These are phyloP conservation scores for Melanotaenia boesemani DNA, from an alignment of 2,797 vertebrate genomes.

Conservation along the genomic window DNA sequence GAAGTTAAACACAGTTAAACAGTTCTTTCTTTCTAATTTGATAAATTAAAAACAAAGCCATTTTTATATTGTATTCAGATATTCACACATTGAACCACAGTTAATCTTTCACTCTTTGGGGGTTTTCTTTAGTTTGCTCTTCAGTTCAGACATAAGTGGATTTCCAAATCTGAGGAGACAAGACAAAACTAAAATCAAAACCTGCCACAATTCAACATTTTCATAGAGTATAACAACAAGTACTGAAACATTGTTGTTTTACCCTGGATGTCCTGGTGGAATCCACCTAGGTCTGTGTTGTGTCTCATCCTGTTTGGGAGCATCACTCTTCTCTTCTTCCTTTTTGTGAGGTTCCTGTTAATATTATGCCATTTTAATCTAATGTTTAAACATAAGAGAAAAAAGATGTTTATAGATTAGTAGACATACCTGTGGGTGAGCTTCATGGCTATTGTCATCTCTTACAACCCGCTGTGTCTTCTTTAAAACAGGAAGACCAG, in stretches of 20 bases:
- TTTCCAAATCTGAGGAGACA: constrained; percentile 78
- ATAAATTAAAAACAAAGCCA: constrained; percentile 29
- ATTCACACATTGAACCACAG: constrained; percentile 19
- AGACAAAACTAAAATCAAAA: constrained; percentile 17
- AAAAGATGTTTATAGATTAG: neutral
- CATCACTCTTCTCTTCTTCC: constrained; percentile 39
- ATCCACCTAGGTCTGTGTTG: constrained; percentile 77
- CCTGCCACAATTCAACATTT: neutral
- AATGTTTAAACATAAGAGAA: neutral
- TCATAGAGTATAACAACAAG: neutral
- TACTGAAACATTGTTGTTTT: constrained; percentile 15
- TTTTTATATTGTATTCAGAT: constrained; percentile 24
- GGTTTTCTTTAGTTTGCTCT: constrained; percentile 82
- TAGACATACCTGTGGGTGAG: constrained; percentile 47
- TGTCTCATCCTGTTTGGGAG: constrained; percentile 49
- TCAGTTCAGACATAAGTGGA: constrained; percentile 84
- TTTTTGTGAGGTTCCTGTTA: constrained; percentile 58
- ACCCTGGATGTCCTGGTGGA: constrained; percentile 80
- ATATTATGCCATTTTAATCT: constrained; percentile 3
- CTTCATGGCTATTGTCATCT: constrained; percentile 45
- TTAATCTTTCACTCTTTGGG: constrained; percentile 67
- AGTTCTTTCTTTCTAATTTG: constrained; percentile 10
- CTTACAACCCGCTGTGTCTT: constrained; percentile 64
- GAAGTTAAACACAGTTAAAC: constrained; percentile 1
- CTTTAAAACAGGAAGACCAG: constrained; percentile 77